Base-by-base conservation (phyloP, 2,113 vertebrate species). In the Nanorana parkeri region DNA sequence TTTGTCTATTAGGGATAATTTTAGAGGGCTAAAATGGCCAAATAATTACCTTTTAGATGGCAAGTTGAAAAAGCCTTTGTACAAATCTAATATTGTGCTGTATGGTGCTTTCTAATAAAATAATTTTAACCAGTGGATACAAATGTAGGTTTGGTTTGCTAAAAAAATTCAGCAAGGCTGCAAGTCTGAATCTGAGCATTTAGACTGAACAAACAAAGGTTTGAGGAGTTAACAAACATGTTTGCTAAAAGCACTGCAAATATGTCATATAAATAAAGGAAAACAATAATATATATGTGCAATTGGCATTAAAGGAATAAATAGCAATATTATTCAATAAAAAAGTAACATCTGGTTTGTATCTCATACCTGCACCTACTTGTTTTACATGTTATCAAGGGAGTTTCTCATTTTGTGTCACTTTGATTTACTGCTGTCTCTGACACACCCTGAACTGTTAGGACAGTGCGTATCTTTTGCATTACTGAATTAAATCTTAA, bases 351-450 rank as follows among this genome's bases (percentile, higher is more conserved):
- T 69, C 68, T 69, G 68, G 68, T 69, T 23, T 69, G 11, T 29
- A 69, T 69, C 68, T 69, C 68, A 19, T 69, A 69, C 68, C 68
- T 69, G 68, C 52, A 69, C 68, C 52, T 69, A 47, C 68, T 69
- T 69, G 68, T 69, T 69, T 69, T 69, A 47, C 52, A 68, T 68
- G 41, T 68, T 68, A 68, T 68, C 67, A 68, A n/a, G 67, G 67
- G 67, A 69, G 41, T 69, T 69, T 69, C 41, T 47, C 68, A 69
- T 24, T 69, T 69, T 69, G 47, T 69, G 68, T 69, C 68, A 69
- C 24, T 15, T 52, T 69, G 68, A 69, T 69, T 69, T 69, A 69
- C 21, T 52, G 68, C 41, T 69, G 68, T 69, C 68, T 69, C 52
- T 69, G 68, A 69, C 68, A 69, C 68, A 69, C 68, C 68, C 41